Evolutionary conservation across 35 echinoderm and acorn worm species (phyloP), one percentile per base, ranked within the genome.

Genomic region (Acanthaster planci): DNA sequence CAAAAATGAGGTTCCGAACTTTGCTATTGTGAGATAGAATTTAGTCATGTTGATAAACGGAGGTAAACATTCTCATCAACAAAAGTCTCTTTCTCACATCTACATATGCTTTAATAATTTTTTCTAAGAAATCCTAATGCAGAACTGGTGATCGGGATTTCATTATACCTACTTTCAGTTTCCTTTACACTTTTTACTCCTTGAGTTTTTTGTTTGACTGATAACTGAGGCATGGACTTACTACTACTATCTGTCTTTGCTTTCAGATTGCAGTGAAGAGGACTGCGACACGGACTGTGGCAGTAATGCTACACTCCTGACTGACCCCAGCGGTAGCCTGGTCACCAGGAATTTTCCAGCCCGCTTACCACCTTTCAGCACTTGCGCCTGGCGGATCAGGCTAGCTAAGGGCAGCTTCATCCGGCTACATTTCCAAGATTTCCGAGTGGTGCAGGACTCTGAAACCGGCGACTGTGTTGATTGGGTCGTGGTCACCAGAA

Each of bases 331-430:
- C 10, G 91, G 91, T 7, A n/a, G 10, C 16, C 53, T 94, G 35
- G 59, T 64, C 8, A 86, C 92, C 55, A 86, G 78, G 12, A 18
- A 67, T 38, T 94, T 83, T 59, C 92, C 92, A 6, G 82, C 84
- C 51, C 32, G 34, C 17, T 52, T 94, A 36, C 88, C 83, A 40
- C 84, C 92, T 7, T 94, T 94, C 75, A 90, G 86, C 59, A 76
- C 40, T 37, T 94, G 92, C 50, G 37, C 22, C 8, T 94, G 88
- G 78, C 90, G 17, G 0, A 90, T 94, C 7, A 79, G 21, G 26
- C 84, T 81, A 21, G 36, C 79, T 16, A 39, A 29, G 6, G 88
- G 84, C 2, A 44, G 23, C 30, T 94, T 77, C 78, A 87, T 94
- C 38, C 21, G n/a, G 8, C 67, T 94, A 0, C 21, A 37, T 4